Evolutionary conservation across 2,888 invertebrate species (phyloP), one percentile per base, ranked within the genome.

Genomic region (Melitaea athalia): DNA sequence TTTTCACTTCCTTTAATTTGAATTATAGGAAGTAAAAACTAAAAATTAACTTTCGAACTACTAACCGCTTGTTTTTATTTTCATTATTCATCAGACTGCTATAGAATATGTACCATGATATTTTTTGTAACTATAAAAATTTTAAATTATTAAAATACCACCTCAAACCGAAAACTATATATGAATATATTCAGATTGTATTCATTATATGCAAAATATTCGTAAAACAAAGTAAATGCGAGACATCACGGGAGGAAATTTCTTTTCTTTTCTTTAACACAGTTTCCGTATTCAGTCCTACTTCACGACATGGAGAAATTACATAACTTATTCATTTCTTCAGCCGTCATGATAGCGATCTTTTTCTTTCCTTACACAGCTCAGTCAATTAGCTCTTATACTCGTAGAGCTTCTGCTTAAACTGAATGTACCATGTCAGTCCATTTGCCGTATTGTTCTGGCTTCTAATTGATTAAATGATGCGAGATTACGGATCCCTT

Each of bases 381-480:
- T n/a, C 31, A 45, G 45, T 59, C 59, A 50, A 65, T 65, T 65
- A 65, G 65, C 60, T 52, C 53, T 33, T 65, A 65, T 52, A n/a
- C n/a, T n/a, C n/a, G n/a, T n/a, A 59, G 17, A 45, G 52, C 45
- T 45, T 53, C 60, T 47, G 45, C 31, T 53, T 47, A 49, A 65
- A 62, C 61, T 50, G 47, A 68, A 61, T 63, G 55, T 17, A 70
- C 43, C 15, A 33, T 43, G 31, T 17, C 55, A 47, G 62, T 63
- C 59, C 63, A 68, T 63, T 63, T 52, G 24, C 45, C 24, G 45
- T 64, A 68, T 61, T 66, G 71, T 69, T 67, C 64, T 61, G 68
- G 62, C 52, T 65, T 66, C 64, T 66, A 71, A 71, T 74, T 72
- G 69, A 71, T 69, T 69, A 69, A 74, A 72, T 69, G 72, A 70